These are phyloP conservation scores for Euura saliciscinereae DNA, from an alignment of 1,140 invertebrate species.

Conservation along the genomic window DNA sequence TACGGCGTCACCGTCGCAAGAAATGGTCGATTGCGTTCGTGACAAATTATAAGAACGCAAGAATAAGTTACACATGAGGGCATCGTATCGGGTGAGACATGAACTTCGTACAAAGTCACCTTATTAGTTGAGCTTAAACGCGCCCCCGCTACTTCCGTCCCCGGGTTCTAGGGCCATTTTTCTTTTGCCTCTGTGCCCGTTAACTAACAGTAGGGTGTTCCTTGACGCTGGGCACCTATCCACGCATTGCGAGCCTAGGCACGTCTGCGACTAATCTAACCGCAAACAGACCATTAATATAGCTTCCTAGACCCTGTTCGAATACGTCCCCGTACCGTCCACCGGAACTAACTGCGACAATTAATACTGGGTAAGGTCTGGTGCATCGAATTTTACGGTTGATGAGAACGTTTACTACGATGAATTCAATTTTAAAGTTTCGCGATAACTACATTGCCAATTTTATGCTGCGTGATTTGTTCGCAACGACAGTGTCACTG, in stretches of 20 bases:
- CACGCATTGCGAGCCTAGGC: constrained; percentile 10
- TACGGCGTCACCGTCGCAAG: neutral
- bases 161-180: constrained; percentile 3
- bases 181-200: constrained; percentile 3
- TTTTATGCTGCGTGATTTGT: no score
- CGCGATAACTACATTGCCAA: no score
- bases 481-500: no score
- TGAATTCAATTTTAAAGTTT: no score
- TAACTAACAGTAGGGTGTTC: constrained; percentile 4
- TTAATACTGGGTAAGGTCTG: neutral
- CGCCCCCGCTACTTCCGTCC: neutral
- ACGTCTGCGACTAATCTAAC: constrained; percentile 8
- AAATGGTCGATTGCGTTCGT: neutral
- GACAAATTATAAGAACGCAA: neutral
- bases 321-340: neutral
- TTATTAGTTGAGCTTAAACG: constrained; percentile 7
- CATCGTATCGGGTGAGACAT: neutral
- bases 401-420: neutral
- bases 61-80: neutral
- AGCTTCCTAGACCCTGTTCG: constrained; percentile 1
- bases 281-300: constrained; percentile 12
- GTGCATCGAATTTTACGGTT: neutral
- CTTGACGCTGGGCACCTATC: neutral
- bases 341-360: neutral
- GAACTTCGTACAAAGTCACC: neutral